A percentile compares a stretch with the other conserved stretches of the same genome.
These are phyloP conservation scores for Hippopotamus amphibius DNA, from an alignment of 2,113 vertebrate genomes.

Conservation along the genomic window DNA sequence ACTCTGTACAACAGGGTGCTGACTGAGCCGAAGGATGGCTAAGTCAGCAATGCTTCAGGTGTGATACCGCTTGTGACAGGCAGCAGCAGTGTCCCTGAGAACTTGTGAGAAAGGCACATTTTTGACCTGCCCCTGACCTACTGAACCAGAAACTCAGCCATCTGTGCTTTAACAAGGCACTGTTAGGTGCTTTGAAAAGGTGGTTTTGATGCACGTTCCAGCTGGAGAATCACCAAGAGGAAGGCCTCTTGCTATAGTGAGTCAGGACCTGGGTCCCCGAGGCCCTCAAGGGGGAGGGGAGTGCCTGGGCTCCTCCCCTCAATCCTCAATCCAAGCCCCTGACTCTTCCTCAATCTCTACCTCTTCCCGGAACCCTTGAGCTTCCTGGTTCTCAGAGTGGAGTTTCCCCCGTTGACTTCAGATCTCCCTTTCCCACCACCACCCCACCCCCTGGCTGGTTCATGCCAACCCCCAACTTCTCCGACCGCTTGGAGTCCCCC, in stretches of 20 bases:
- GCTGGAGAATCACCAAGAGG: neutral
- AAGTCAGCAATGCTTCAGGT: neutral
- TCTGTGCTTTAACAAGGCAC: neutral
- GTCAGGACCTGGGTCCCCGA: no score
- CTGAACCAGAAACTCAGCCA: neutral
- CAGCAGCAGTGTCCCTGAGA: neutral
- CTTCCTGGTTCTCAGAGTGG: neutral
- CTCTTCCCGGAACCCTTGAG: neutral
- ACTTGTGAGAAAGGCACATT: neutral
- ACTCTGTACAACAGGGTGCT: rapidly evolving
- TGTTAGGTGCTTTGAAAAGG: neutral
- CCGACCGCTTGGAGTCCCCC: neutral
- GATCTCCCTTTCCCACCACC: neutral
- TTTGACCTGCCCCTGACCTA: neutral
- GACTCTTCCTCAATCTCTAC: neutral
- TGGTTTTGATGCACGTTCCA: no score
- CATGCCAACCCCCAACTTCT: neutral
- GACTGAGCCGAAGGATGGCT: rapidly evolving
- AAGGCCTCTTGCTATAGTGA: neutral
- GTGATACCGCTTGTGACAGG: neutral
- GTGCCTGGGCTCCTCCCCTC: neutral
- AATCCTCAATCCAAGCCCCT: neutral
- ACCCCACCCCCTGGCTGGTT: neutral
- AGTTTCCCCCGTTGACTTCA: neutral
- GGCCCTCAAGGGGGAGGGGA: neutral